Percentiles rank a stretch among this genome's conserved stretches.
These are phyloP conservation scores for Sarcophaga caerulescens DNA, from an alignment of 2,888 invertebrate species.

Conservation along the genomic window DNA sequence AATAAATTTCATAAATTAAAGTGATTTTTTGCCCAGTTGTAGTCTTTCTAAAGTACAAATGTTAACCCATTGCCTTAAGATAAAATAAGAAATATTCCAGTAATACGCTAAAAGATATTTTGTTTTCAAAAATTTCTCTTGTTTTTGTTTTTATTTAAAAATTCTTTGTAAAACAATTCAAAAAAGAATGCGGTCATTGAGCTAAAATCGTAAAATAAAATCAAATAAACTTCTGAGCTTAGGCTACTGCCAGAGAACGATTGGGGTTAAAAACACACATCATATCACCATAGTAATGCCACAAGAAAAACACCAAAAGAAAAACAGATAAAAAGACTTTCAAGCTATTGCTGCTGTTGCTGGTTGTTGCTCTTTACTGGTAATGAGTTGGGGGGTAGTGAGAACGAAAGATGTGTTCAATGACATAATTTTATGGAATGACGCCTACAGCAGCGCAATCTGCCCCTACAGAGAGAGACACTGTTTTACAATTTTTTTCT, in stretches of 20 bases:
- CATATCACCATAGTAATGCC: constrained; percentile 1
- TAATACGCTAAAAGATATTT: background rate
- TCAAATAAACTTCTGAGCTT: no score
- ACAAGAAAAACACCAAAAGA: constrained; percentile 30
- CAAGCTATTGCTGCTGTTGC: background rate
- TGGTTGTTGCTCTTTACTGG: background rate
- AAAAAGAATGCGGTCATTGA: constrained; percentile 51
- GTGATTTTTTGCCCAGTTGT: no score
- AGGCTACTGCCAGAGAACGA: background rate
- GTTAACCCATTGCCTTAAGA: no score
- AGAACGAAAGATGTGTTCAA: constrained; percentile 21
- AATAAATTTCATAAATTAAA: no score
- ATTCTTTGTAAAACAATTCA: no score
- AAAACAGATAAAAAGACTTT: background rate
- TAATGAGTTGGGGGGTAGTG: no score
- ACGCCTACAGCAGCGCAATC: background rate
- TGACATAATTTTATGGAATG: constrained; percentile 39
- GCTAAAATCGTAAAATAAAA: constrained; percentile 6
- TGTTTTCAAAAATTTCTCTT: no score
- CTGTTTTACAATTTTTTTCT: background rate
- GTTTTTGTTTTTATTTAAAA: no score
- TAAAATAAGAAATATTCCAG: no score
- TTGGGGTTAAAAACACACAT: no score
- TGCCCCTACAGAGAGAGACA: background rate
- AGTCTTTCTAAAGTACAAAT: no score